Evolutionary conservation across 2,797 vertebrate species (phyloP).

Genomic region (Sebastiscus albofasciatus): DNA sequence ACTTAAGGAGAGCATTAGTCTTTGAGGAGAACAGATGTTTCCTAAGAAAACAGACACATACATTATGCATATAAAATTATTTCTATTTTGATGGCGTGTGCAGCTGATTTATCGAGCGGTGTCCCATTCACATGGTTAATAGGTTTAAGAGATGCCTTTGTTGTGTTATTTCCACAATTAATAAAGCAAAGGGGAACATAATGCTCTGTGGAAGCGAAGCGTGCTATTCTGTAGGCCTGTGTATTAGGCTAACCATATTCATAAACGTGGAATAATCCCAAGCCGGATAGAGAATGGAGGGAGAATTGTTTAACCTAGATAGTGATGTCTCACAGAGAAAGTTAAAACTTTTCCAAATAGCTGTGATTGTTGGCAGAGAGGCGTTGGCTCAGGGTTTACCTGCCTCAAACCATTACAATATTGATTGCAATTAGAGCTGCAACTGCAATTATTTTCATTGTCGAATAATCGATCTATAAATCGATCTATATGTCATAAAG

Average conservation of each 20-base stretch:
- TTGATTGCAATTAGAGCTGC: background rate
- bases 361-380: slow-evolving; percentile 3
- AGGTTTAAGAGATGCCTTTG: slow-evolving; percentile 91
- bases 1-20: slow-evolving; percentile 85
- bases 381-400: slow-evolving; percentile 16
- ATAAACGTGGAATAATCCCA: slow-evolving; percentile 65
- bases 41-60: slow-evolving; percentile 86
- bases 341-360: slow-evolving; percentile 35
- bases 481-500: too few relatives aligned
- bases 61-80: slow-evolving; percentile 91
- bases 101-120: slow-evolving; percentile 88
- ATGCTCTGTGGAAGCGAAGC: slow-evolving; percentile 42
- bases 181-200: slow-evolving; percentile 77
- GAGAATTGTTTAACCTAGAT: slow-evolving; percentile 68
- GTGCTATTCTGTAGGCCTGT: slow-evolving; percentile 43
- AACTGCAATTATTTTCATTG: too few relatives aligned
- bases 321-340: slow-evolving; percentile 38
- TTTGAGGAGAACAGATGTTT: slow-evolving; percentile 90
- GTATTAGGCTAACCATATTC: slow-evolving; percentile 65
- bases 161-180: slow-evolving; percentile 88
- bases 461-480: too few relatives aligned
- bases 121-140: slow-evolving; percentile 88
- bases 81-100: slow-evolving; percentile 86
- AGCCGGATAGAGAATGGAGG: slow-evolving; percentile 55
- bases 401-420: background rate